Evolutionary conservation across 1,140 invertebrate species (phyloP).

Genomic region (Neodiprion lecontei): DNA sequence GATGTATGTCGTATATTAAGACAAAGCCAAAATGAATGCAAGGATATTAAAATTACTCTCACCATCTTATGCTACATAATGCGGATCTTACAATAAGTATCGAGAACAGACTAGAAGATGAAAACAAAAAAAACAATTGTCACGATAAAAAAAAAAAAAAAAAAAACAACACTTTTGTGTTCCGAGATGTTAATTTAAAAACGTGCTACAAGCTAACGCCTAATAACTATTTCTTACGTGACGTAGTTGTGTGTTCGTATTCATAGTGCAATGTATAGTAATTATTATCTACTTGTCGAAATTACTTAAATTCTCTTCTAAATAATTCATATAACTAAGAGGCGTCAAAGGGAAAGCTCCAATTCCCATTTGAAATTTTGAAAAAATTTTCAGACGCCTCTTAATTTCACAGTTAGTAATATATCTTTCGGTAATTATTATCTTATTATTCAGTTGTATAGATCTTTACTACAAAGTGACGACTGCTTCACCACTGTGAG

Average conservation of each 20-base stretch:
- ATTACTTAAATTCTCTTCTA: slow-evolving; percentile 7
- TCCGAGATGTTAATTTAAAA: slow-evolving; percentile 17
- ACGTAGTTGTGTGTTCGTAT: slow-evolving; percentile 15
- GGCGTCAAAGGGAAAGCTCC: slow-evolving; percentile 9
- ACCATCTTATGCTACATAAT: slow-evolving; percentile 10
- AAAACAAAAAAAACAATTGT: slow-evolving; percentile 12
- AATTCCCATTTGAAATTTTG: neutral
- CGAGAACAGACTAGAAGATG: slow-evolving; percentile 17
- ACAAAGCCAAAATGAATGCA: too few species aligned
- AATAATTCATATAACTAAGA: slow-evolving; percentile 8
- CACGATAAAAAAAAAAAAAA: neutral
- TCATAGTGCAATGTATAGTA: slow-evolving; percentile 9
- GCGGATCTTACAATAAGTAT: slow-evolving; percentile 23
- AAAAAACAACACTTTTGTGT: slow-evolving; percentile 8
- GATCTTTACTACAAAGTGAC: too few species aligned
- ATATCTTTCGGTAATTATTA: too few species aligned
- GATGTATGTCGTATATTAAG: too few species aligned
- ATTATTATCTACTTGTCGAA: slow-evolving; percentile 1
- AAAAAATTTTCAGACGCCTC: slow-evolving; percentile 28
- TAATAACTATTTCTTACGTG: slow-evolving; percentile 14
- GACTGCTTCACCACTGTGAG: too few species aligned
- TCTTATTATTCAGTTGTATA: too few species aligned
- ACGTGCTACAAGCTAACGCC: slow-evolving; percentile 19
- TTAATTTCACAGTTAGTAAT: too few species aligned
- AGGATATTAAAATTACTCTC: slow-evolving; percentile 7